Conservation (phyloP, 1,140 invertebrate genomes). For the Cherax quadricarinatus region DNA sequence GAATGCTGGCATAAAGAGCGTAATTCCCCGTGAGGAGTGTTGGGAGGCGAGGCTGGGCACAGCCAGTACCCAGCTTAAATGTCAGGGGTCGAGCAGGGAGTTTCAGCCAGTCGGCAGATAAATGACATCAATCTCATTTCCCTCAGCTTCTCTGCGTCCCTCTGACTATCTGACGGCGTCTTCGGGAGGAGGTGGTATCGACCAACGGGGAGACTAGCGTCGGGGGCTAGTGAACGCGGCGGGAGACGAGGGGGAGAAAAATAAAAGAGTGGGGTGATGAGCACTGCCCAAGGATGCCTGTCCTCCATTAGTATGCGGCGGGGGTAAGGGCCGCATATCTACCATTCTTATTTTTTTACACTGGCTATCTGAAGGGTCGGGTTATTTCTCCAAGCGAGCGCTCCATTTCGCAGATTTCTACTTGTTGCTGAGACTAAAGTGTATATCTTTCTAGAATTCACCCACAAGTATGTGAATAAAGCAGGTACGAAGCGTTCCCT, state of each 20-base stretch:
- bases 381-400: conserved; percentile 48
- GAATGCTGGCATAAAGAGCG: not conserved
- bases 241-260: not conserved
- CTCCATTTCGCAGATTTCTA: conserved; percentile 38
- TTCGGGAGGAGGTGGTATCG: not conserved
- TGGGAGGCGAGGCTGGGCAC: conserved; percentile 4
- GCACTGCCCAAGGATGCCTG: conserved; percentile 6
- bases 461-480: too few relatives aligned
- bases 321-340: conserved; percentile 59
- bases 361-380: conserved; percentile 42
- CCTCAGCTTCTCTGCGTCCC: not conserved
- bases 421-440: not conserved
- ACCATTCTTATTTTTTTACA: conserved; percentile 66
- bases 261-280: not conserved
- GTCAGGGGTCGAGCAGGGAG: conserved; percentile 47
- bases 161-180: not conserved
- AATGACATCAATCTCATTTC: not conserved
- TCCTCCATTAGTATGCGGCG: conserved; percentile 65
- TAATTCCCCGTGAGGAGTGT: conserved; percentile 34
- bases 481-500: too few relatives aligned
- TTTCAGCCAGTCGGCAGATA: conserved; percentile 21
- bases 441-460: too few relatives aligned
- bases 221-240: not conserved
- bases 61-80: conserved; percentile 36
- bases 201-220: not conserved